Conservation (phyloP, 2,113 vertebrate genomes). For the Egretta garzetta region DNA sequence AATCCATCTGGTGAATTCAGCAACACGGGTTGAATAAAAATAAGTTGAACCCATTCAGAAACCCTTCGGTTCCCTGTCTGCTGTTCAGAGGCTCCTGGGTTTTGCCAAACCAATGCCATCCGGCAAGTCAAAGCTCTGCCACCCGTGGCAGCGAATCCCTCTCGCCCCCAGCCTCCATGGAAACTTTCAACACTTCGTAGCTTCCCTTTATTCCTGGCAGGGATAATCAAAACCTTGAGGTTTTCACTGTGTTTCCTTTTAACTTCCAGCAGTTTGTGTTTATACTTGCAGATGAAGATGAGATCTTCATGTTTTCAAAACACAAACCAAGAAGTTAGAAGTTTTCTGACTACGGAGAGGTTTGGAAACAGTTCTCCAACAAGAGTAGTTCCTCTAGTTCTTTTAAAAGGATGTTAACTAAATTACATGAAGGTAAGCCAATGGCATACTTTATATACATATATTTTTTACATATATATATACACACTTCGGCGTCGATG, state of each 20-base stretch:
- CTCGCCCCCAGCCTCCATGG: not conserved
- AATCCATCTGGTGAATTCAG: not conserved
- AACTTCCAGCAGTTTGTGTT: not conserved
- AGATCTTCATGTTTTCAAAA: not conserved
- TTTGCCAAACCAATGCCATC: not conserved
- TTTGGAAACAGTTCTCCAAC: not conserved
- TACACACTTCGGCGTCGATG: fast-evolving
- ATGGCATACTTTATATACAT: too few species aligned
- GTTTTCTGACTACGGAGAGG: not conserved
- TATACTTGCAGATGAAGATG: not conserved
- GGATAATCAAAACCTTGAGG: not conserved
- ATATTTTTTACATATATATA: not conserved
- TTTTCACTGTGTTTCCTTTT: not conserved
- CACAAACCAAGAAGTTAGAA: not conserved
- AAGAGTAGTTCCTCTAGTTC: not conserved
- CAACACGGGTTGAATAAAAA: not conserved
- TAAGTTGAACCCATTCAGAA: not conserved
- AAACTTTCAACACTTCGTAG: not conserved
- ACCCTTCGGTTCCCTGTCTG: not conserved
- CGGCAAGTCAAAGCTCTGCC: not conserved
- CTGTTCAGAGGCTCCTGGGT: not conserved
- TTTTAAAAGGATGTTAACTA: not conserved
- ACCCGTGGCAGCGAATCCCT: fast-evolving
- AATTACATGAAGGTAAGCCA: not conserved
- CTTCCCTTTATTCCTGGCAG: not conserved